Percentiles rank a stretch among this genome's conserved stretches.
Conservation (phyloP, 2,797 vertebrate genomes). For the Lerista edwardsae region DNA sequence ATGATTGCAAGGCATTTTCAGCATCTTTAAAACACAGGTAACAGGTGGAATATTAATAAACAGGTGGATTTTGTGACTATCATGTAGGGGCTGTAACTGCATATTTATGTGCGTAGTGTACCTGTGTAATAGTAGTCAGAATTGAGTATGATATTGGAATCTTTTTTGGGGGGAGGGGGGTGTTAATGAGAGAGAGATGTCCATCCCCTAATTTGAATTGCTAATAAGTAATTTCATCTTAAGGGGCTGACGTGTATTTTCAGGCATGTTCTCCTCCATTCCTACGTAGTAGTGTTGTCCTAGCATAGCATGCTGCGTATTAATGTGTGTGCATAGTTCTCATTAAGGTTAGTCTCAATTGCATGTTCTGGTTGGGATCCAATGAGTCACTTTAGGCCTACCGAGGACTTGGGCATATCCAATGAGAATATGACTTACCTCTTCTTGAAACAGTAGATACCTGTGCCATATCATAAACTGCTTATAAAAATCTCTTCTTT, state of each 20-base stretch:
- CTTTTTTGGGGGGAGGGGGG: constrained; percentile 10
- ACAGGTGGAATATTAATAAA: constrained; percentile 69
- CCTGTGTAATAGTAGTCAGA: constrained; percentile 56
- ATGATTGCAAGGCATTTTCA: constrained; percentile 54
- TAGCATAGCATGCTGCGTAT: constrained; percentile 34
- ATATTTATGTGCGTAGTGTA: constrained; percentile 49
- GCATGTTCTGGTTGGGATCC: not conserved
- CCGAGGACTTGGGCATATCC: not conserved
- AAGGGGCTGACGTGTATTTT: constrained; percentile 23
- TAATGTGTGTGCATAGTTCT: not conserved
- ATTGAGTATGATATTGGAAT: constrained; percentile 61
- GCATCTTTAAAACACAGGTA: constrained; percentile 59
- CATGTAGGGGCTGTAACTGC: constrained; percentile 41
- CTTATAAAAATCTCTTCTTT: not conserved
- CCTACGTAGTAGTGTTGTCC: constrained; percentile 28
- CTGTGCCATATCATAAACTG: not conserved
- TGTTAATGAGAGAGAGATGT: constrained; percentile 54
- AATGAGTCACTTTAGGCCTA: not conserved
- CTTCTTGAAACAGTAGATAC: not conserved
- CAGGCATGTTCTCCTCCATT: constrained; percentile 31
- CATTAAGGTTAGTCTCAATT: fast-evolving
- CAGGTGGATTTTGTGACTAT: constrained; percentile 54
- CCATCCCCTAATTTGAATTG: constrained; percentile 43
- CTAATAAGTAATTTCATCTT: not conserved
- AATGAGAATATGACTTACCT: not conserved